Evolutionary conservation across 1,140 invertebrate genomes (phyloP).

Genomic region (Anagrus nilaparvatae): DNA sequence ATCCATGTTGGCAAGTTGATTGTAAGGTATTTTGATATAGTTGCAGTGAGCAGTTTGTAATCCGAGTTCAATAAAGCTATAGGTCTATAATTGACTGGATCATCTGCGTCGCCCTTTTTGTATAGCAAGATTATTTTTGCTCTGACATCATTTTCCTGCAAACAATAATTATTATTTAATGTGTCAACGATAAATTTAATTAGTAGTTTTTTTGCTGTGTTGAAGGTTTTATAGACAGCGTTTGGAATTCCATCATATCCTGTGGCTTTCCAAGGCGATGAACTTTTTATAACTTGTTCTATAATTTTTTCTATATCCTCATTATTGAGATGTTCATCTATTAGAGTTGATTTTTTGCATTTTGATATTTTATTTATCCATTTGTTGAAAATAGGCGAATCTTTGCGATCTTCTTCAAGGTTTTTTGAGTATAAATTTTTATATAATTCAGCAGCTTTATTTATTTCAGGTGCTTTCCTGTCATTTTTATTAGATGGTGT

Average conservation of each 20-base stretch:
- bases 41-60: conserved; percentile 18
- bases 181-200: not conserved
- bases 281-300: too few relatives aligned
- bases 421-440: not conserved
- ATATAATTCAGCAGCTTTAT: not conserved
- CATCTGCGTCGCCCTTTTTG: conserved; percentile 6
- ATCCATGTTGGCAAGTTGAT: not conserved
- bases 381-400: not conserved
- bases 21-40: conserved; percentile 9
- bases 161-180: not conserved
- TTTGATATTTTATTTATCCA: not conserved
- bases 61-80: conserved; percentile 17
- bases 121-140: conserved; percentile 7
- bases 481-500: not conserved
- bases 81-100: conserved; percentile 21
- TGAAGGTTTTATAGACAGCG: conserved; percentile 6
- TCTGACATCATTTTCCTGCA: not conserved
- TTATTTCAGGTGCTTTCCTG: not conserved
- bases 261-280: conserved; percentile 6
- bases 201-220: not conserved
- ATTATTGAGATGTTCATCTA: not conserved
- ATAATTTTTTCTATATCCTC: not conserved
- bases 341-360: too few relatives aligned
- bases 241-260: conserved; percentile 6
- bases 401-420: not conserved